Evolutionary conservation across 2,797 vertebrate genomes (phyloP), one percentile per base, ranked within the genome.

Genomic region (Acanthopagrus latus): DNA sequence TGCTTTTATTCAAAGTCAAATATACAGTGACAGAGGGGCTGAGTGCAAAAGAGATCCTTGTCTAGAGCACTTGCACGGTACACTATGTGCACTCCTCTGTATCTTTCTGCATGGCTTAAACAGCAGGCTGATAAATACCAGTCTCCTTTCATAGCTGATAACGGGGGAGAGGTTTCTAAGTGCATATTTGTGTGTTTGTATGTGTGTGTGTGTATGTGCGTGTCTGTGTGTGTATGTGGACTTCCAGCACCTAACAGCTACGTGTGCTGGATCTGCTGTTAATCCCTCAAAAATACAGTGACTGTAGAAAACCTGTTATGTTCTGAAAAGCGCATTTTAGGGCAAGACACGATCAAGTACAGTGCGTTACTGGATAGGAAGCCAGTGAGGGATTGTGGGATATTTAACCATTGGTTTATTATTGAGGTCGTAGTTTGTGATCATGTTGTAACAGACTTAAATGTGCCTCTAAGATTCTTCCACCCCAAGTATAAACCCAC

Each of bases 101-200:
- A 80, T 89, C 76, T 83, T 80, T 87, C 81, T 78, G 65, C 81
- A 75, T 78, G 76, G 29, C 64, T 72, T 71, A 76, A 86, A 70
- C 71, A 78, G 59, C 50, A 60, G 20, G 5, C 58, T 58, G 85
- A 88, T 84, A 78, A 78, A 81, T 41, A 44, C 67, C 76, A 80
- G 76, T 17, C 54, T 66, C 50, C 56, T 70, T 64, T 33, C 21
- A 54, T 11, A 65, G 65, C 54, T 59, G 78, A 81, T 86, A 79
- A 74, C 3, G 3, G 2, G 46, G 21, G 25, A 67, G 21, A 65
- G 51, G 44, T 56, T 73, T 75, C 21, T 51, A 33, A 56, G 63
- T 56, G 56, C 57, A 58, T 71, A 20, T 68, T 52, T 65, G 41
- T 64, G 52, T 18, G 29, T 50, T 20, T 52, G 64, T 74, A 25